Conservation (phyloP, 2,888 invertebrate species). For the Melieria omissa region DNA sequence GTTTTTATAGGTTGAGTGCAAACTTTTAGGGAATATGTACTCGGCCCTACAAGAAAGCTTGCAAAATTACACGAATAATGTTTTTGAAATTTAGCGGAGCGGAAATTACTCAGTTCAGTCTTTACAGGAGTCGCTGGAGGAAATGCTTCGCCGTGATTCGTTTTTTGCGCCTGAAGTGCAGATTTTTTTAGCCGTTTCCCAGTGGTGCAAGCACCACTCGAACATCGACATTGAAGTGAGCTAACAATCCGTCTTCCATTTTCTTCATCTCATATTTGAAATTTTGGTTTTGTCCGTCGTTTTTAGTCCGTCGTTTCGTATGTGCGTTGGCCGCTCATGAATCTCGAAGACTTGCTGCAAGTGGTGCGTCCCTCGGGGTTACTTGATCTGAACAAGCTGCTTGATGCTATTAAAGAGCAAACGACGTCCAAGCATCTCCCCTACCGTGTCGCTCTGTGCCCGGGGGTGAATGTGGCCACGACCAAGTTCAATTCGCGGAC, state of each 20-base stretch:
- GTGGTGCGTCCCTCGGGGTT: slow-evolving; percentile 89
- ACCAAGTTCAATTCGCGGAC: slow-evolving; percentile 85
- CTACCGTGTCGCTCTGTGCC: slow-evolving; percentile 84
- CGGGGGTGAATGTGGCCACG: slow-evolving; percentile 93
- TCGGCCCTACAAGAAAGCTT: too few relatives aligned
- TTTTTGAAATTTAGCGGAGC: too few relatives aligned
- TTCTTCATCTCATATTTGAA: not conserved
- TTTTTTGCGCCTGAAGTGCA: slow-evolving; percentile 97
- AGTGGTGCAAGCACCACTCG: slow-evolving; percentile 86
- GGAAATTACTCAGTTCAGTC: too few relatives aligned
- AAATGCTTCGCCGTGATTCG: slow-evolving; percentile 89
- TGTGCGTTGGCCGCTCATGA: slow-evolving; percentile 88
- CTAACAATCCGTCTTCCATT: not conserved
- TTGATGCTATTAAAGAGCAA: slow-evolving; percentile 93
- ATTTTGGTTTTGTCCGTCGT: not conserved
- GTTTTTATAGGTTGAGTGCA: too few relatives aligned
- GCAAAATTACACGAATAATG: too few relatives aligned
- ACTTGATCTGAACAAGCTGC: slow-evolving; percentile 87
- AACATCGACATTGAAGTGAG: slow-evolving; percentile 66
- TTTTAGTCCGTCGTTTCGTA: slow-evolving; percentile 71
- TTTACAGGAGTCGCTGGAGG: slow-evolving; percentile 77
- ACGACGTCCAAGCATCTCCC: slow-evolving; percentile 83
- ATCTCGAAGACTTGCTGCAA: slow-evolving; percentile 85
- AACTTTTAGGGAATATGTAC: too few relatives aligned
- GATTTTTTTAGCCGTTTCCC: slow-evolving; percentile 89